These are phyloP conservation scores for Callimorpha dominula DNA, from an alignment of 2,888 invertebrate species.

Conservation along the genomic window DNA sequence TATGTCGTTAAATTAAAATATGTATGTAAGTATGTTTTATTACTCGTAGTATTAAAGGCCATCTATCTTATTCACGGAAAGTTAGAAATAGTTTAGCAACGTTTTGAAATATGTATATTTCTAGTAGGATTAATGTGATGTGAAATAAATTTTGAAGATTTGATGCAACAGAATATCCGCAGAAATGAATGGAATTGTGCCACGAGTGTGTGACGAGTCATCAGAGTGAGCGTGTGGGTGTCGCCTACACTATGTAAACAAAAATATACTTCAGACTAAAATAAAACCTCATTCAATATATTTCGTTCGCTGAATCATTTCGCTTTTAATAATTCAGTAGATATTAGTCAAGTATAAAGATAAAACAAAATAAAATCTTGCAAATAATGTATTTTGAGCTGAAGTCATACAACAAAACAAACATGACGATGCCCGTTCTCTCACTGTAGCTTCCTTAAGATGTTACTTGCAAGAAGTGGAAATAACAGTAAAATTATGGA, in stretches of 20 bases:
- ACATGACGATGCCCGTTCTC: neutral
- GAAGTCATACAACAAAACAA: neutral
- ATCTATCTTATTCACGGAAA: no score
- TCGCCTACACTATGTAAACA: constrained; percentile 12
- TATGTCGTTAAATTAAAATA: no score
- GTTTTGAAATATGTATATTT: no score
- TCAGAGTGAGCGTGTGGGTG: neutral
- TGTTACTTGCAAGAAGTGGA: neutral
- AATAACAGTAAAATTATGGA: neutral
- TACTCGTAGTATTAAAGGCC: no score
- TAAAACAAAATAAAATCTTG: neutral
- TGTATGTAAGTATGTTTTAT: no score
- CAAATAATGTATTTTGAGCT: neutral
- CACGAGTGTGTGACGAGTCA: constrained; percentile 3
- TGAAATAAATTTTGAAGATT: no score
- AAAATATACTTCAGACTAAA: constrained; percentile 16
- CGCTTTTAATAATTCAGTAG: neutral
- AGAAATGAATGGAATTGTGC: constrained; percentile 10
- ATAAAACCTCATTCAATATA: constrained; percentile 10
- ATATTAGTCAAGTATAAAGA: neutral
- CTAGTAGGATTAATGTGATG: no score
- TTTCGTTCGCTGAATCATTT: constrained; percentile 9
- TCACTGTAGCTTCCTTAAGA: neutral
- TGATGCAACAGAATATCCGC: neutral
- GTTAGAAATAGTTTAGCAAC: no score